Percentiles rank a stretch among this genome's conserved stretches.
These are phyloP conservation scores for Empis stercorea DNA, from an alignment of 2,888 invertebrate species.

Conservation along the genomic window DNA sequence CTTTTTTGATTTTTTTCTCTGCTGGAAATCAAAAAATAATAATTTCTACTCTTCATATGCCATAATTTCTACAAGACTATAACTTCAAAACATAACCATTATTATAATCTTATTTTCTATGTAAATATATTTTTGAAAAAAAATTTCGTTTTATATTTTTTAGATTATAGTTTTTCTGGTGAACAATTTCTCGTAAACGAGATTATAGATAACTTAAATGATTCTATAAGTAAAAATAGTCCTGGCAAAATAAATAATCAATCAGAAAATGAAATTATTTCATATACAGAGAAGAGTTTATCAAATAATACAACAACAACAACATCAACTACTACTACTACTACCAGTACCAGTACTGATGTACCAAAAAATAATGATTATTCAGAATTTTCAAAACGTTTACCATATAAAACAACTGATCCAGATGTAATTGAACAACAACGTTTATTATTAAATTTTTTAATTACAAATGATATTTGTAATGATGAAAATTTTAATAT, in stretches of 20 bases:
- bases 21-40: no score
- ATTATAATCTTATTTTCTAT: no score
- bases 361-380: background rate
- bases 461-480: conserved; percentile 31
- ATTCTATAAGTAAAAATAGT: conserved; percentile 14
- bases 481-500: conserved; percentile 31
- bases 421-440: conserved; percentile 28
- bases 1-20: no score
- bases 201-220: conserved; percentile 27
- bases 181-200: conserved; percentile 32
- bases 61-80: no score
- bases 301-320: background rate
- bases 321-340: no score
- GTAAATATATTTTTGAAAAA: background rate
- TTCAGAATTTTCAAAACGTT: conserved; percentile 20
- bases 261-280: conserved; percentile 5
- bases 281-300: background rate
- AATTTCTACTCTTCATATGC: no score
- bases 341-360: no score
- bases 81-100: no score
- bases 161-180: conserved; percentile 24
- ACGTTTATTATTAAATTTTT: conserved; percentile 27
- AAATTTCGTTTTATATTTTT: background rate
- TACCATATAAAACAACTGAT: conserved; percentile 30
- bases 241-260: conserved; percentile 13